These are phyloP conservation scores for Zeugodacus cucurbitae DNA, from an alignment of 1,140 invertebrate species.

Conservation along the genomic window DNA sequence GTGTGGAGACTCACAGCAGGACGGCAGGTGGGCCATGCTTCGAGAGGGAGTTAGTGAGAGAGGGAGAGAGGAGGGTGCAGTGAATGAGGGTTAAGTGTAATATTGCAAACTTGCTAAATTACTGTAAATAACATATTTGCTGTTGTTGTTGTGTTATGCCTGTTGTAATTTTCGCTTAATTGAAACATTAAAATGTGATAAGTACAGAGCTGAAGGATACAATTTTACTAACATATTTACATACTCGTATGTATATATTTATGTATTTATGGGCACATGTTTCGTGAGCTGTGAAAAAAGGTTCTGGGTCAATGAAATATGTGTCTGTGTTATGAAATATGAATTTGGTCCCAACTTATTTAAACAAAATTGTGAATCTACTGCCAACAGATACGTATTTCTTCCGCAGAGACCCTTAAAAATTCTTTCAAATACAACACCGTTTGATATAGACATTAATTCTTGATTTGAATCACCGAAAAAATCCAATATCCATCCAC, in stretches of 20 bases:
- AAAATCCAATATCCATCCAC: no score
- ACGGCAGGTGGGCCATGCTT: background rate
- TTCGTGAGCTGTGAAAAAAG: background rate
- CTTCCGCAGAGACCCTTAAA: no score
- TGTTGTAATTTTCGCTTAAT: constrained; percentile 55
- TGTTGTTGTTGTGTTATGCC: background rate
- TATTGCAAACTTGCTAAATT: constrained; percentile 7
- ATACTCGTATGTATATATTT: background rate
- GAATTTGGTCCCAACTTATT: no score
- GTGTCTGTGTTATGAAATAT: no score
- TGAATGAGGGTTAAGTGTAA: constrained; percentile 24
- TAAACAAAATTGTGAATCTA: no score
- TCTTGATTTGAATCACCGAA: no score
- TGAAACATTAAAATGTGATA: constrained; percentile 67
- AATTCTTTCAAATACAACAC: no score
- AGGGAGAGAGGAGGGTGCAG: background rate
- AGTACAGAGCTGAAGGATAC: constrained; percentile 46
- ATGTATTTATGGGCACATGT: background rate
- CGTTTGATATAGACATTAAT: no score
- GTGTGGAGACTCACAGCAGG: background rate
- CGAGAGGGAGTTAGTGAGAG: background rate
- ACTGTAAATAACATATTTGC: constrained; percentile 20
- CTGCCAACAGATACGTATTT: no score
- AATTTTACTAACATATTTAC: background rate
- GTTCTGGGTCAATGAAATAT: no score